Percentiles rank a stretch among this genome's conserved stretches.
phyloP scores from a whole-genome alignment of 2,888 invertebrate species.

The Tetranychus piercei region DNA sequence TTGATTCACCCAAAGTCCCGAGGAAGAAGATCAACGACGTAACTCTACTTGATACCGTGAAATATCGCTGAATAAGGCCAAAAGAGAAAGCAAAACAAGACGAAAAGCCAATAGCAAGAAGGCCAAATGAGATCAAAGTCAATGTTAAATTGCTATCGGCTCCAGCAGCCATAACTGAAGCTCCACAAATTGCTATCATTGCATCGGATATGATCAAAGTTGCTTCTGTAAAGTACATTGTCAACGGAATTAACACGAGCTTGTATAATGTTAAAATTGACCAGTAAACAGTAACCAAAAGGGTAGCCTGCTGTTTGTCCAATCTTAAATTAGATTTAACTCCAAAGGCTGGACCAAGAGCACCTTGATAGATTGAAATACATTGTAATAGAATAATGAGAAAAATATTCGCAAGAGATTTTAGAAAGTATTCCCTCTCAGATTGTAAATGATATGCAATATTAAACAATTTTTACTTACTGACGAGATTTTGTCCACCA shows the following conservation, averaged over 20 bases:
- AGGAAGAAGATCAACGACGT: background rate
- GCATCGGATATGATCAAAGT: background rate
- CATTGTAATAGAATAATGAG: no score
- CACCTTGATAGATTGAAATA: background rate
- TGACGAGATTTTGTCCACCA: background rate
- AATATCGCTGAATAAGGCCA: background rate
- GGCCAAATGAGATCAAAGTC: background rate
- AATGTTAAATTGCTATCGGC: background rate
- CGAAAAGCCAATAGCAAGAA: background rate
- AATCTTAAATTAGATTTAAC: background rate
- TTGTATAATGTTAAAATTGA: background rate
- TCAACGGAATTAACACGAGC: background rate
- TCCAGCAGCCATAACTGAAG: background rate
- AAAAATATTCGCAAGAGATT: no score
- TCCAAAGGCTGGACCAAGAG: background rate
- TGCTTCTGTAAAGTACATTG: background rate
- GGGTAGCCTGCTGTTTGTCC: background rate
- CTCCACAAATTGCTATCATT: background rate
- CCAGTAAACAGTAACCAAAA: background rate
- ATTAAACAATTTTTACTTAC: background rate
- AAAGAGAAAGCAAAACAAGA: background rate
- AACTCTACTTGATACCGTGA: background rate
- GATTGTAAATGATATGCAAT: background rate
- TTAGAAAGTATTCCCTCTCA: no score
- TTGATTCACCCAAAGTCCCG: background rate